Evolutionary conservation across 2,797 vertebrate species (phyloP).

Genomic region (Scarus forsteni): DNA sequence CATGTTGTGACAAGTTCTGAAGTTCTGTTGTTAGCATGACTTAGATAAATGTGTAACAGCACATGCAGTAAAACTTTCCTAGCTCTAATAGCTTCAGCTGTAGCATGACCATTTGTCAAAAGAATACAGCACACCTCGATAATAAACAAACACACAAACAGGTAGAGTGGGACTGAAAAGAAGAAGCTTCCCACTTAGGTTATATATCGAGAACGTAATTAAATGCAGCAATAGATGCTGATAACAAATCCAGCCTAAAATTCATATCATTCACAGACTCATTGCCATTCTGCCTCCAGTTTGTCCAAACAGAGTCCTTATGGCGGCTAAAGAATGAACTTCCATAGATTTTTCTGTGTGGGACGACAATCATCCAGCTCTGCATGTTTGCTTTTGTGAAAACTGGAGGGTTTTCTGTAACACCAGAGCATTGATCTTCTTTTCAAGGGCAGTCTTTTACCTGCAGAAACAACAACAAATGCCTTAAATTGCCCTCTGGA

Average conservation of each 20-base stretch:
- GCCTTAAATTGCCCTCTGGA: constrained; percentile 25
- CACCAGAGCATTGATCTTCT: constrained; percentile 17
- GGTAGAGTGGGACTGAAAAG: constrained; percentile 1
- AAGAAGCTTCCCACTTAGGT: constrained; percentile 22
- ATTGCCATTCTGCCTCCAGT: constrained; percentile 40
- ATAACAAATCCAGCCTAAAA: constrained; percentile 22
- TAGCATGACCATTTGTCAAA: not conserved
- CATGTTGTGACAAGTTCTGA: not conserved
- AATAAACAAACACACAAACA: constrained; percentile 8
- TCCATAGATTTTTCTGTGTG: not conserved
- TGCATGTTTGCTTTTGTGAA: constrained; percentile 26
- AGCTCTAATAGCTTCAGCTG: not conserved
- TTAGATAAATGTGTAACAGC: too few relatives aligned
- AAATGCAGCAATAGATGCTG: constrained; percentile 47
- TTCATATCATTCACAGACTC: constrained; percentile 17
- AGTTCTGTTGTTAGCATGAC: too few relatives aligned
- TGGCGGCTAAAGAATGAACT: constrained; percentile 32
- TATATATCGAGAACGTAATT: constrained; percentile 52
- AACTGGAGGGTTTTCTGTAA: constrained; percentile 4
- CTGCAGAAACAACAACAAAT: constrained; percentile 15
- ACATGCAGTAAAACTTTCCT: too few relatives aligned
- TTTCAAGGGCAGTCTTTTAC: constrained; percentile 29
- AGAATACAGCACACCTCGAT: constrained; percentile 12
- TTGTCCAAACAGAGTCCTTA: constrained; percentile 32
- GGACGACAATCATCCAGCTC: constrained; percentile 15